Percentiles rank a stretch among this genome's conserved stretches.
Evolutionary conservation across 2,113 vertebrate species (phyloP).

Genomic region (Gymnarchus niloticus): DNA sequence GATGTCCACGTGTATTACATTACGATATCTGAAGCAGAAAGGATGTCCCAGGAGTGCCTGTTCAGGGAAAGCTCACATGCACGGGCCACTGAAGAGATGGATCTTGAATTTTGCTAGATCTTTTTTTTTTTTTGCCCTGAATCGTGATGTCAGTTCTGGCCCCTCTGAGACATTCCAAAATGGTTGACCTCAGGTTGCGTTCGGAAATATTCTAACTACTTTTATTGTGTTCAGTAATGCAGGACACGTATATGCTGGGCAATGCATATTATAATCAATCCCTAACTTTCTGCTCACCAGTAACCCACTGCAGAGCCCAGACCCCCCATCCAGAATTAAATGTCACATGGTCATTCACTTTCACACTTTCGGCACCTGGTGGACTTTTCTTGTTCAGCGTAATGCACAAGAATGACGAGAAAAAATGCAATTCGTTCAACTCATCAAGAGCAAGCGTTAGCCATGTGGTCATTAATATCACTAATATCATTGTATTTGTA

Average conservation of each 20-base stretch:
- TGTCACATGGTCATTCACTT: neutral
- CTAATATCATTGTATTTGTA: neutral
- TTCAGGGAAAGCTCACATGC: slow-evolving; percentile 18
- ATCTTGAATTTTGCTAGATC: neutral
- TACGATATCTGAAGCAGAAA: slow-evolving; percentile 14
- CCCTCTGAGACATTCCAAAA: neutral
- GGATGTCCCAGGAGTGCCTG: neutral
- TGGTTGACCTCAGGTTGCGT: neutral
- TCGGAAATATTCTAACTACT: neutral
- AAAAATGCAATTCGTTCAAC: too few species aligned
- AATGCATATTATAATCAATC: neutral
- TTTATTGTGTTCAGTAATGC: neutral
- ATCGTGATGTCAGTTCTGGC: neutral
- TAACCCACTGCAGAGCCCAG: neutral
- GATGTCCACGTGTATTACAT: neutral
- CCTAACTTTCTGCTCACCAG: neutral
- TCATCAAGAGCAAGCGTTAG: too few species aligned
- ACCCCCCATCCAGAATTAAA: neutral
- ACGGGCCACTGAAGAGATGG: neutral
- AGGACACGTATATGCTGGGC: neutral
- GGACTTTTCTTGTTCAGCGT: too few species aligned
- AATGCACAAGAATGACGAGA: too few species aligned
- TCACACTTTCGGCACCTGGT: neutral
- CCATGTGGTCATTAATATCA: too few species aligned
- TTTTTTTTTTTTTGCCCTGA: neutral